Evolutionary conservation across 2,797 vertebrate genomes (phyloP), one percentile per base, ranked within the genome.

Genomic region (Bradypodion ventrale): DNA sequence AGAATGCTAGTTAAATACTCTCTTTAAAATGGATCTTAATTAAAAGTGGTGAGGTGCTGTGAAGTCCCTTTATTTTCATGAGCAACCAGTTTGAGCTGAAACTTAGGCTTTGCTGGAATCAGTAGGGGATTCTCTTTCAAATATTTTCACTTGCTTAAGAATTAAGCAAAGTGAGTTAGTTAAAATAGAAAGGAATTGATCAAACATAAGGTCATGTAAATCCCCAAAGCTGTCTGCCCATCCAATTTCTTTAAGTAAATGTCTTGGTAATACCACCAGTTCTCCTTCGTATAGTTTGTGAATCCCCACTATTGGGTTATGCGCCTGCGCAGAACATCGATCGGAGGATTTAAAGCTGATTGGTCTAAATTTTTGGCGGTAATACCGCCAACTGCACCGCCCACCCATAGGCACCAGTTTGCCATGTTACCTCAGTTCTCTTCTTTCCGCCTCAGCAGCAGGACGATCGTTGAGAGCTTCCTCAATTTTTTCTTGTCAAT

Each of bases 1-100:
- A 89, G 94, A 95, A 94, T 91, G 93, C 65, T 72, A 83, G 87
- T 94, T 94, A 93, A 87, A 78, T 93, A 79, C 35, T 27, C 75
- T 46, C 83, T 84, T 91, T 77, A 87, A 92, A 92, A 87, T 92
- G 88, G 84, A 83, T 83, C 90, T 90, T 93, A 89, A 93, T 94
- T 93, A 93, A 91, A 72, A 78, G 79, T 84, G 84, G 63, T 37
- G 84, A 90, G 80, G 27, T 75, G 77, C 90, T 91, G 81, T 49
- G 76, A 90, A 93, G 85, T 78, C 37, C 37, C 90, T 94, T 93
- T 42, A 85, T 95, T 92, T 95, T 85, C 89, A 89, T 93, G 72
- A 84, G 77, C 42, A 44, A 4, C 80, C 46, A 65, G 32, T 66
- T 89, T 84, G 85, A 88, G 6, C 32, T 91, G 86, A 83, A 42